A percentile compares a stretch with the other conserved stretches of the same genome.
Evolutionary conservation across 1,140 invertebrate species (phyloP).

Genomic region (Chionoecetes opilio): DNA sequence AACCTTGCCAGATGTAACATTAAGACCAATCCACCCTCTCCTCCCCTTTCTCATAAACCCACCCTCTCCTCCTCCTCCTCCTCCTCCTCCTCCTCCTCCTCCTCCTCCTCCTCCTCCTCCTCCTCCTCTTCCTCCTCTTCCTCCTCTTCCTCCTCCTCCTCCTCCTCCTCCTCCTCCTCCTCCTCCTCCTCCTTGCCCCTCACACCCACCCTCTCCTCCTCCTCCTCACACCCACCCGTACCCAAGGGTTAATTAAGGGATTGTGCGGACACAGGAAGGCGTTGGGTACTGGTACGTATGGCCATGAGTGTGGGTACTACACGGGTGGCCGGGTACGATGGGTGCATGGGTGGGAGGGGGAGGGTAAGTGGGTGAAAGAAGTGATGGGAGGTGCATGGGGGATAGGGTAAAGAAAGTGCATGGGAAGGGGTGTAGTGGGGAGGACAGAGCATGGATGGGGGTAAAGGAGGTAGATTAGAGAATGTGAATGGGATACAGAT

Average conservation of each 20-base stretch:
- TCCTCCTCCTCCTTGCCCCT: too few species aligned
- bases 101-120: not conserved
- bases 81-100: constrained; percentile 4
- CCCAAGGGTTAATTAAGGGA: constrained; percentile 19
- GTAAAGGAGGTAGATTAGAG: not conserved
- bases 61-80: not conserved
- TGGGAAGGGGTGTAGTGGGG: too few species aligned
- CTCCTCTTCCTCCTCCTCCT: not conserved
- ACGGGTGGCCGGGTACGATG: not conserved
- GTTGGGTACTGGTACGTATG: not conserved
- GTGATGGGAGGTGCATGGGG: not conserved
- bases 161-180: not conserved
- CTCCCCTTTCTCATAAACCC: too few species aligned
- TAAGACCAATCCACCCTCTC: not conserved
- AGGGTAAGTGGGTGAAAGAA: not conserved
- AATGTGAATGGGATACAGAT: too few species aligned
- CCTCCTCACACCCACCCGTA: too few species aligned
- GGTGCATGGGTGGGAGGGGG: not conserved
- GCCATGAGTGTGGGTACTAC: not conserved
- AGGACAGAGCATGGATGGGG: not conserved
- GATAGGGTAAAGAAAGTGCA: too few species aligned
- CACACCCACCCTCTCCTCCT: too few species aligned
- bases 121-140: not conserved
- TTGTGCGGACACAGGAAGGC: constrained; percentile 3
- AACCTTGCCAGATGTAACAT: constrained; percentile 47